Evolutionary conservation across 2,797 vertebrate species (phyloP).

Genomic region (Clamator glandarius): DNA sequence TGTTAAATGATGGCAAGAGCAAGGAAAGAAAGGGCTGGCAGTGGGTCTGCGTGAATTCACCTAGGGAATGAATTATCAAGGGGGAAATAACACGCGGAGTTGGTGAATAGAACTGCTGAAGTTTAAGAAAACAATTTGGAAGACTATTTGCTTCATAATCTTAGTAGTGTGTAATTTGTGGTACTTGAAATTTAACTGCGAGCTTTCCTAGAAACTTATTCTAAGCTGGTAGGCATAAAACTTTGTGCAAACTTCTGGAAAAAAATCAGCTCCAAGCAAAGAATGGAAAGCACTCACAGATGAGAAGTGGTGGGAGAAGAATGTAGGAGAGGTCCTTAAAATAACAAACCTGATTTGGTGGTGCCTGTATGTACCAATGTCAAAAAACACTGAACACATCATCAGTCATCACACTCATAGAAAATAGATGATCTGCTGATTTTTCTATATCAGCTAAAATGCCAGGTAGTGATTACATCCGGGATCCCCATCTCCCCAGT

Average conservation of each 20-base stretch:
- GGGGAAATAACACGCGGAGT: neutral
- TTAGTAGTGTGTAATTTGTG: neutral
- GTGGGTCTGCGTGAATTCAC: neutral
- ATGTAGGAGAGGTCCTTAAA: neutral
- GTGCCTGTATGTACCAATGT: neutral
- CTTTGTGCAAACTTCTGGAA: neutral
- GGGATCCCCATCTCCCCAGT: neutral
- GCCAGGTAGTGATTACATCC: fast-evolving
- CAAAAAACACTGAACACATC: neutral
- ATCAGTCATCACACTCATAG: neutral
- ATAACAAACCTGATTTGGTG: neutral
- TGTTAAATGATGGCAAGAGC: neutral
- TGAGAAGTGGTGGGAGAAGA: neutral
- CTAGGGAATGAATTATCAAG: neutral
- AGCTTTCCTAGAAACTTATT: neutral
- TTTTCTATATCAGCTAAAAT: fast-evolving
- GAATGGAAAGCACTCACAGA: neutral
- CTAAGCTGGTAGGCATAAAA: neutral
- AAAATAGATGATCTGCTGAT: neutral
- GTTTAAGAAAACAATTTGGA: neutral
- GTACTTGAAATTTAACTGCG: neutral
- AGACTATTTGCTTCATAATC: neutral
- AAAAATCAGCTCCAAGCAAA: neutral
- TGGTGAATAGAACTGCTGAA: neutral
- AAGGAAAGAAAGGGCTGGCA: neutral